These are phyloP conservation scores for Neoascia interrupta DNA, from an alignment of 2,888 invertebrate species.

Conservation along the genomic window DNA sequence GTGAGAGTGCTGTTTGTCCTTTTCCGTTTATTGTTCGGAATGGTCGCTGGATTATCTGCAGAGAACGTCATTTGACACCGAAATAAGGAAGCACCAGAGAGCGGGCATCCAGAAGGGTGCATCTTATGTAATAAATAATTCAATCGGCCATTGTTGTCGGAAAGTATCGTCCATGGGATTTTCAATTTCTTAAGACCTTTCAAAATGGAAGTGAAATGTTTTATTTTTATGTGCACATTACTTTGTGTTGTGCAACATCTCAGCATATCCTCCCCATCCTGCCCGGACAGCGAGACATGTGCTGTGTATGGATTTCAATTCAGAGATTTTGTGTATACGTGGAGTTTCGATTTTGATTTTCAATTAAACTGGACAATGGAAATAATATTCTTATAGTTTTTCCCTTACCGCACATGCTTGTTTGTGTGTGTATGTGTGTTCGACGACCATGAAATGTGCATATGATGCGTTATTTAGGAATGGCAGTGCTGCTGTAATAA, in stretches of 20 bases:
- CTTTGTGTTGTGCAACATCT: constrained; percentile 60
- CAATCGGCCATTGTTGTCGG: constrained; percentile 64
- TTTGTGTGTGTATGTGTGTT: constrained; percentile 26
- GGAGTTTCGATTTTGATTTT: constrained; percentile 60
- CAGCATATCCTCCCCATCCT: constrained; percentile 36
- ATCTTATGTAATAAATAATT: constrained; percentile 57
- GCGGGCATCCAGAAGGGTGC: constrained; percentile 5
- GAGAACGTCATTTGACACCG: constrained; percentile 56
- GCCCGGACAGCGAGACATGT: neutral
- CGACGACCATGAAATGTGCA: constrained; percentile 62
- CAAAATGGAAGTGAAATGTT: constrained; percentile 57
- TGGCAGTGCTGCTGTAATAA: constrained; percentile 43
- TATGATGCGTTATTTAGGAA: constrained; percentile 63
- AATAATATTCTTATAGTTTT: constrained; percentile 42
- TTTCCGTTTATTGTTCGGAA: constrained; percentile 45
- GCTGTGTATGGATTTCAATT: constrained; percentile 38
- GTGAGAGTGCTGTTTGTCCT: constrained; percentile 45
- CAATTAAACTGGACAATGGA: constrained; percentile 63
- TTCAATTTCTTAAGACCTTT: constrained; percentile 65
- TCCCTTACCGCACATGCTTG: no score
- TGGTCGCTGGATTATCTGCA: constrained; percentile 48
- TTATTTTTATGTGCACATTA: constrained; percentile 69
- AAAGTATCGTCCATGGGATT: constrained; percentile 53
- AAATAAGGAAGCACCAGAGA: constrained; percentile 19
- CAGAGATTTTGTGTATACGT: constrained; percentile 37